Evolutionary conservation across 2,797 vertebrate species (phyloP), one percentile per base, ranked within the genome.

Genomic region (Enteromius thamalakanensis): DNA sequence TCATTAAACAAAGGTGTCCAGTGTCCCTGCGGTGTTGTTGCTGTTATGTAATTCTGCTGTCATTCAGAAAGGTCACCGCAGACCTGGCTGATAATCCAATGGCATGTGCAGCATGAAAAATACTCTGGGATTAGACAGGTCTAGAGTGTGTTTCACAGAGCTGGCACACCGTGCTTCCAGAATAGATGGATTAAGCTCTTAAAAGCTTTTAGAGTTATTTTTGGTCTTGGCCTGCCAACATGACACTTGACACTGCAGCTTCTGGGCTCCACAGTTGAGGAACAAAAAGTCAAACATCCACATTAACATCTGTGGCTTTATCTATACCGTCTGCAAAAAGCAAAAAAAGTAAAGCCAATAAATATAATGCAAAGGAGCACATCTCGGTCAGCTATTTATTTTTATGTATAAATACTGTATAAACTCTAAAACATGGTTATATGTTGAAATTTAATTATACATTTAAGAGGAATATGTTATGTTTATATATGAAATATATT

Each of bases 181-280:
- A 86, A 86, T 81, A 86, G 79, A 84, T 71, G 74, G 86, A 87
- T 88, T 84, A 88, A 6, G 37, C 83, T 86, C 76, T 88, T 88
- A 88, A 84, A 84, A 88, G 86, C 83, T 84, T 88, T 86, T 49
- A 15, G 80, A 40, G 81, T 69, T 88, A 86, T 87, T 87, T 85
- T 75, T 82, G 79, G 69, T 6, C 47, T 76, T 80, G 82, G 84
- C 72, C 70, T 29, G 26, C 79, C 85, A 67, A 76, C 32, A 47
- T n/a, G n/a, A 74, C 71, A 79, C 80, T 78, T 77, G 79, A 78
- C 76, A 83, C 58, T 60, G 62, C 40, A 51, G 67, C 37, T 85
- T 72, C 47, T 70, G 29, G 71, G 53, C 51, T 49, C 51, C 80
- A 64, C 17, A 51, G 65, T 76, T 55, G 34, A 70, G 62, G 81